These are phyloP conservation scores for Falco novaeseelandiae DNA, from an alignment of 2,797 vertebrate genomes.

Conservation along the genomic window DNA sequence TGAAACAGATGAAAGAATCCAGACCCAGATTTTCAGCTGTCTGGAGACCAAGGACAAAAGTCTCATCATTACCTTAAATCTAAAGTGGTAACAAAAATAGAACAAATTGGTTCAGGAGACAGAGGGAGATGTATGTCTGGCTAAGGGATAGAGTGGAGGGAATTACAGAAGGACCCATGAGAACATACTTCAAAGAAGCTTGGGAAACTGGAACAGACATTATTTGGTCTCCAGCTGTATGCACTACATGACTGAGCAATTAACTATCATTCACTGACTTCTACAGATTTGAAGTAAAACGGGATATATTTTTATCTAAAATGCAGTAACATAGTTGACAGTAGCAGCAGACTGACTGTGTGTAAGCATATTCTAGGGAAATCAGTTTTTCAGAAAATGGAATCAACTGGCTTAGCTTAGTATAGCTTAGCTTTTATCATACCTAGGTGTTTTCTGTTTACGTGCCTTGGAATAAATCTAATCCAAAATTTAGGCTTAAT, in stretches of 20 bases:
- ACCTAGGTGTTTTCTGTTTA: background rate
- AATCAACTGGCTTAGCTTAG: background rate
- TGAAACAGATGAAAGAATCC: background rate
- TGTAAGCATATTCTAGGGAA: background rate
- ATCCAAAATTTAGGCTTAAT: background rate
- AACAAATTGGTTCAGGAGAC: background rate
- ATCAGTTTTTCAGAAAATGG: background rate
- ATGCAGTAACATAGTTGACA: background rate
- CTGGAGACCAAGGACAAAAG: constrained; percentile 17
- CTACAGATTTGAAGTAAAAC: background rate
- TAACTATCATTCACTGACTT: constrained; percentile 27
- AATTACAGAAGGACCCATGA: background rate
- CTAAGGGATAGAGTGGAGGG: background rate
- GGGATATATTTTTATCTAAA: constrained; percentile 5
- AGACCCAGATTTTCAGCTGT: constrained; percentile 28
- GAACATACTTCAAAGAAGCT: background rate
- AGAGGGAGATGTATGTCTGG: background rate
- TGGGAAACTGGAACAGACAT: background rate
- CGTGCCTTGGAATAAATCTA: background rate
- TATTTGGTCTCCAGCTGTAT: constrained; percentile 41
- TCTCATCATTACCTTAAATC: constrained; percentile 12
- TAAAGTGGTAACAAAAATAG: background rate
- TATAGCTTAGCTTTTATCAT: background rate
- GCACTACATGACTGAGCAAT: constrained; percentile 14
- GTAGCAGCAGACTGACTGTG: background rate